These are phyloP conservation scores for Rutilus rutilus DNA, from an alignment of 2,113 vertebrate species.

Conservation along the genomic window DNA sequence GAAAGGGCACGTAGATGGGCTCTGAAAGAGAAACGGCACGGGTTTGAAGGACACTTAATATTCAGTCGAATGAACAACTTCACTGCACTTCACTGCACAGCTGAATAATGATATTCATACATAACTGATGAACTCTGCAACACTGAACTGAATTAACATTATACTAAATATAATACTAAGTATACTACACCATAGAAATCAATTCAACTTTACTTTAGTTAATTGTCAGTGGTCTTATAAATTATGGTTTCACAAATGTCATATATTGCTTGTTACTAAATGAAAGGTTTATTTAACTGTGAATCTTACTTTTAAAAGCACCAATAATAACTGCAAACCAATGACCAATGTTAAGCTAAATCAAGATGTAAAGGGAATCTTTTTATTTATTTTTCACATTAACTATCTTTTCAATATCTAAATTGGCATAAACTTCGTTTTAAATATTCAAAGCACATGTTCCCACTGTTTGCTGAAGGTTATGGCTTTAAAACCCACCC, in stretches of 20 bases:
- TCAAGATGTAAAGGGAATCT: too few relatives aligned
- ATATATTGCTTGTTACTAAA: background rate
- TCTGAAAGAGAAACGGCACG: constrained; percentile 73
- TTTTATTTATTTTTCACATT: background rate
- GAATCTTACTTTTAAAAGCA: background rate
- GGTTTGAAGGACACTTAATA: too few relatives aligned
- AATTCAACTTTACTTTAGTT: background rate
- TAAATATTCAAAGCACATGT: background rate
- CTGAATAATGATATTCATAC: too few relatives aligned
- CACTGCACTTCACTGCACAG: too few relatives aligned
- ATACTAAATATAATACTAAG: too few relatives aligned
- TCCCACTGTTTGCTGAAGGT: background rate
- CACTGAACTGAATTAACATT: too few relatives aligned
- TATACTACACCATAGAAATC: too few relatives aligned
- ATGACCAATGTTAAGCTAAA: too few relatives aligned
- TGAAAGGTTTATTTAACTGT: background rate
- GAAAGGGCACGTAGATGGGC: constrained; percentile 94
- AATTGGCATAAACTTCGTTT: background rate
- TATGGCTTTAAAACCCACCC: background rate
- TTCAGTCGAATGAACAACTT: too few relatives aligned
- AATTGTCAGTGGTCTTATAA: background rate
- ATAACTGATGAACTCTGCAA: too few relatives aligned
- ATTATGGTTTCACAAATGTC: background rate
- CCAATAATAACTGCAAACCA: background rate
- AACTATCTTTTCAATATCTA: background rate